Evolutionary conservation across 2,113 vertebrate species (phyloP), one percentile per base, ranked within the genome.

Genomic region (Tenrec ecaudatus): DNA sequence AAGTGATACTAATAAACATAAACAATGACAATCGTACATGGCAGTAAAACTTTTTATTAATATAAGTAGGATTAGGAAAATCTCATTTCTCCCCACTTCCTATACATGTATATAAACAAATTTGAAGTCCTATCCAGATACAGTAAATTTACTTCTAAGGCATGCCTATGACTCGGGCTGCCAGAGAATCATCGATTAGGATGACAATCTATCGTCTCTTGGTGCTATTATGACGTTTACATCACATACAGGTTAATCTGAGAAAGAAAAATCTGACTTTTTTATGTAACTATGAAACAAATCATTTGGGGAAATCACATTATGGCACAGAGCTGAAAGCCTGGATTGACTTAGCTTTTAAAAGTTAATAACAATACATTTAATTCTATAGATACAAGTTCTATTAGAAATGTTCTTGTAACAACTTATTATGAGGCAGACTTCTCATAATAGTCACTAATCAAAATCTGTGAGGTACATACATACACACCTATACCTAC

Each of bases 131-230:
- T 85, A 91, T 23, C 92, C 86, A 85, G 40, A 90, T 10, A 47
- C 33, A 92, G 43, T 84, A 85, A 43, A 60, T 87, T 83, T 94
- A 76, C 38, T 80, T 87, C 91, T 80, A 94, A 91, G 95, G 83
- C 20, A 66, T 11, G 87, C 80, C 84, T 53, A 82, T 2, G 64
- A 53, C 20, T 95, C 57, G 43, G 25, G 47, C 29, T 90, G 82
- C 43, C 79, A 73, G 86, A 77, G 22, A 87, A 76, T n/a, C 77
- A 91, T 29, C 19, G 47, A 71, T 83, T 77, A 66, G 69, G 16
- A 75, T 38, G 8, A 29, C 53, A 71, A 66, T 38, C 47, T 23
- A 83, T 5, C 57, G 73, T 53, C 62, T 16, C 75, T 73, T 64
- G 60, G 33, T 85, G 47, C 17, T 58, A 75, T n/a, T 29, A 73